Conservation (phyloP, 2,888 invertebrate genomes). For the Patella ulyssiponensis region DNA sequence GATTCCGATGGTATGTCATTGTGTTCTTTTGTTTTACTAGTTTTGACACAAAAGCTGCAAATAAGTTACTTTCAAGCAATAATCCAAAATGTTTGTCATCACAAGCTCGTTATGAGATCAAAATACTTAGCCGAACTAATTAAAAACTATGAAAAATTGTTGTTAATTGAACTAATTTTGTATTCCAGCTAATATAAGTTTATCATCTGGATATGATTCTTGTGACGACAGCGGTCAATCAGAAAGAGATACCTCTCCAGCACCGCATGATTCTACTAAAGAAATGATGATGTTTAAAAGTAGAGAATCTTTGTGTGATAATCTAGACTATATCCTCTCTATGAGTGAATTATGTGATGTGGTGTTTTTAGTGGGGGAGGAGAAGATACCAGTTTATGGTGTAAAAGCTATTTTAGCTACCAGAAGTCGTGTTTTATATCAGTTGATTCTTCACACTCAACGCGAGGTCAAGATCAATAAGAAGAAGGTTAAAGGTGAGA, state of each 20-base stretch:
- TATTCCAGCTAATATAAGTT: neutral
- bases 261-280: neutral
- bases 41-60: too few species aligned
- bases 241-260: neutral
- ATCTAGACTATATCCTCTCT: neutral
- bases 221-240: neutral
- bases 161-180: neutral
- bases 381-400: slow-evolving; percentile 5
- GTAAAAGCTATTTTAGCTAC: slow-evolving; percentile 6
- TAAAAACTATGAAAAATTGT: too few species aligned
- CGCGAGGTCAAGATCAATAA: neutral
- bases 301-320: slow-evolving; percentile 8
- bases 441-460: neutral
- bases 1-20: neutral
- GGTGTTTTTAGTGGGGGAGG: neutral
- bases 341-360: neutral
- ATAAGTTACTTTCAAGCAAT: too few species aligned
- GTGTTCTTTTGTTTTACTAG: too few species aligned
- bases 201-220: neutral
- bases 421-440: neutral
- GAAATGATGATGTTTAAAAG: slow-evolving; percentile 7
- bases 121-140: too few species aligned
- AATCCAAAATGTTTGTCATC: too few species aligned
- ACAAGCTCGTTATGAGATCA: too few species aligned
- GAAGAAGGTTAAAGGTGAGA: neutral